phyloP scores from a whole-genome alignment of 1,140 invertebrate species.

The Reticulitermes speratus region DNA sequence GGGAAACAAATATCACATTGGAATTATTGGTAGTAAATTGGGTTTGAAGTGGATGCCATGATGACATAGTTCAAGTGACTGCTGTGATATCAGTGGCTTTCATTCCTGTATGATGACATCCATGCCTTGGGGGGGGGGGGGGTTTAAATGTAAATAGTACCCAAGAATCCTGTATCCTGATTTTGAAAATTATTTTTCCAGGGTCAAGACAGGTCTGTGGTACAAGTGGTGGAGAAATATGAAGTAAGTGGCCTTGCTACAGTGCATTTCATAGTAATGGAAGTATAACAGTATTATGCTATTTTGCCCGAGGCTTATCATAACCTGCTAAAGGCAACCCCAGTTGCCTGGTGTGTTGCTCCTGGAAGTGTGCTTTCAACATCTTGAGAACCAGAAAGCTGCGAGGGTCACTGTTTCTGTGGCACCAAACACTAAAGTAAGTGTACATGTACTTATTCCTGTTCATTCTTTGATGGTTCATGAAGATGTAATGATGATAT shows the following conservation, averaged over 20 bases:
- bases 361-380: background rate
- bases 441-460: background rate
- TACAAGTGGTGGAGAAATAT: no score
- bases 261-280: background rate
- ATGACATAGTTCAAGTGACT: slow-evolving; percentile 50
- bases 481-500: background rate
- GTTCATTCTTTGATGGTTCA: background rate
- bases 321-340: background rate
- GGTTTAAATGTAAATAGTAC: background rate
- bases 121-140: background rate
- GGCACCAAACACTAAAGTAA: background rate
- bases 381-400: background rate
- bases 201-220: background rate
- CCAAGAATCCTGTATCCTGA: background rate
- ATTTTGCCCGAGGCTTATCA: no score
- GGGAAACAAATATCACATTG: background rate
- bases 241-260: no score
- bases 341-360: background rate
- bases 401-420: background rate
- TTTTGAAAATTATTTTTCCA: background rate
- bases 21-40: background rate
- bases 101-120: slow-evolving; percentile 48
- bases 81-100: slow-evolving; percentile 47
- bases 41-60: slow-evolving; percentile 36
- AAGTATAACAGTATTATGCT: background rate